Conservation (phyloP, 2,797 vertebrate species). For the Rhinogobio ventralis region DNA sequence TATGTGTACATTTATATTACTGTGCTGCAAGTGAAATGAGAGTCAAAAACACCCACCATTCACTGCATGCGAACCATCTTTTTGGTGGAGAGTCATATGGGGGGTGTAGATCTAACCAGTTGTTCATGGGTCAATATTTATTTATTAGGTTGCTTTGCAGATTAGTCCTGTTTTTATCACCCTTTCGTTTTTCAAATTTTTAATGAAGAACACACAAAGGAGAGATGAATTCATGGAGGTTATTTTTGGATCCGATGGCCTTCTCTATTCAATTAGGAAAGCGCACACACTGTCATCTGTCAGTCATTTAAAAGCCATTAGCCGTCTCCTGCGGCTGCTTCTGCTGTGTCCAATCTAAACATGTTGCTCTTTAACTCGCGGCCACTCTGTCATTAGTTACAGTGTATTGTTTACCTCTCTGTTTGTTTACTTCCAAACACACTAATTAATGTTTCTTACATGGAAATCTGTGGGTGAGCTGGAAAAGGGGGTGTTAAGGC, state of each 20-base stretch:
- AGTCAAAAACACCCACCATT: background rate
- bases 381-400: constrained; percentile 16
- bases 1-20: background rate
- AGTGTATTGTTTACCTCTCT: constrained; percentile 41
- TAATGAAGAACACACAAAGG: constrained; percentile 28
- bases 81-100: background rate
- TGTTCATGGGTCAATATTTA: constrained; percentile 11
- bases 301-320: constrained; percentile 55
- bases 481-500: background rate
- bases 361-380: constrained; percentile 38
- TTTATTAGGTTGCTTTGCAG: constrained; percentile 10
- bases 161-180: constrained; percentile 21
- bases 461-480: constrained; percentile 39
- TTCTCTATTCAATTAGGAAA: constrained; percentile 50
- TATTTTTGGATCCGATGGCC: constrained; percentile 40
- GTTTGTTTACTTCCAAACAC: constrained; percentile 39
- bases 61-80: background rate
- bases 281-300: constrained; percentile 41
- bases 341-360: constrained; percentile 44
- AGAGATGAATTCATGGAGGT: constrained; percentile 15
- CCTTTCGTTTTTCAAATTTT: constrained; percentile 1
- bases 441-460: constrained; percentile 46
- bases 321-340: constrained; percentile 34
- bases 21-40: background rate
- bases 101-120: background rate